phyloP scores from a whole-genome alignment of 1,140 invertebrate species.

The Reticulitermes speratus region DNA sequence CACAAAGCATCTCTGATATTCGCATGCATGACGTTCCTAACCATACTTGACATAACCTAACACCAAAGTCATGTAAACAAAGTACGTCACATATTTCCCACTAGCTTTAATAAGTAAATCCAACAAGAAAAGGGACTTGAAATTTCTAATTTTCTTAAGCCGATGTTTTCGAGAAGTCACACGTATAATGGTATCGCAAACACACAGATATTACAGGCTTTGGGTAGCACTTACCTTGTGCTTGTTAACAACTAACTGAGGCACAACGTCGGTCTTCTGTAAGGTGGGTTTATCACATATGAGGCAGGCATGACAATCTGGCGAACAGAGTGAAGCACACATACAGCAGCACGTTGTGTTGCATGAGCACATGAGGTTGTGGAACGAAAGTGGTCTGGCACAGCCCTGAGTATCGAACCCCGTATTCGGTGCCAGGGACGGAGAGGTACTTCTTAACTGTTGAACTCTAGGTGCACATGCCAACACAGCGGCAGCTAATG shows the following conservation, averaged over 20 bases:
- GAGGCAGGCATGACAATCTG: conserved; percentile 68
- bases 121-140: too few species aligned
- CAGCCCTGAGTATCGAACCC: conserved; percentile 42
- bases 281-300: conserved; percentile 58
- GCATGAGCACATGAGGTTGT: conserved; percentile 56
- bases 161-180: too few species aligned
- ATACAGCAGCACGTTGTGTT: conserved; percentile 56
- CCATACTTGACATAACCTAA: background rate
- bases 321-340: conserved; percentile 59
- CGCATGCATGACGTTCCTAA: background rate
- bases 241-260: conserved; percentile 53
- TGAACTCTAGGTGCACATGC: conserved; percentile 29
- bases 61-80: background rate
- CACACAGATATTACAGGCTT: background rate
- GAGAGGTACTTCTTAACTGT: conserved; percentile 32
- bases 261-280: conserved; percentile 56
- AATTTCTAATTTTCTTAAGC: too few species aligned
- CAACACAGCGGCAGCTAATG: conserved; percentile 35
- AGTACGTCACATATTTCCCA: background rate
- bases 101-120: too few species aligned
- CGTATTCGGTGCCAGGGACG: conserved; percentile 27
- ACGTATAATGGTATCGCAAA: background rate
- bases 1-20: too few species aligned
- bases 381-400: conserved; percentile 54
- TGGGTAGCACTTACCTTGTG: conserved; percentile 53